Evolutionary conservation across 2,113 vertebrate species (phyloP).

Genomic region (Centrocercus urophasianus): DNA sequence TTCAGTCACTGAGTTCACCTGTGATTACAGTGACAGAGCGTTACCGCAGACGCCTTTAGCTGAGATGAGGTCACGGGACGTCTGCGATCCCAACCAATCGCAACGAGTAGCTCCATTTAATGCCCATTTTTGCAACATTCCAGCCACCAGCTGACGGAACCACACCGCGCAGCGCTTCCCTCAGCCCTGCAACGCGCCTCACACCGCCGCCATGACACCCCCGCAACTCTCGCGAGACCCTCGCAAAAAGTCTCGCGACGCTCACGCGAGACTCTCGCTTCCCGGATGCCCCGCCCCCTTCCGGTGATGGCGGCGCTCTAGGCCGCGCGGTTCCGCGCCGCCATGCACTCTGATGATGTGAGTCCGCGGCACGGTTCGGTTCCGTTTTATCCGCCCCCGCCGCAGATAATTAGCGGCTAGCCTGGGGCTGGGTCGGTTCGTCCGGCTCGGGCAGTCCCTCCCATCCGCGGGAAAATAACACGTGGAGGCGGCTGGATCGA

Average conservation of each 20-base stretch:
- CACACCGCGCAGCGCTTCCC: no score
- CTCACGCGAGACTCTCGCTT: background rate
- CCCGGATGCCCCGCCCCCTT: background rate
- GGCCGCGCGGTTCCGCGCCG: background rate
- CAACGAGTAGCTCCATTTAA: no score
- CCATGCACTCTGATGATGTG: slow-evolving; percentile 68
- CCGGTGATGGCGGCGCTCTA: background rate
- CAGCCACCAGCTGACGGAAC: no score
- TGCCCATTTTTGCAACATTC: no score
- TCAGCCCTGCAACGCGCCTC: no score
- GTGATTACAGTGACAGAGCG: rapidly evolving
- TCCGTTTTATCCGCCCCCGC: background rate
- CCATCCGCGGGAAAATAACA: background rate
- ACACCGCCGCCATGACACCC: no score
- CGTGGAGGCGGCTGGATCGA: background rate
- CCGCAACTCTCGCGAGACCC: no score
- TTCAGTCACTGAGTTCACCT: rapidly evolving
- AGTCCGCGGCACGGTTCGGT: background rate
- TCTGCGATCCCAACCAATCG: no score
- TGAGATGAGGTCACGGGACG: background rate
- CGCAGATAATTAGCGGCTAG: background rate
- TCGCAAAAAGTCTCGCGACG: background rate
- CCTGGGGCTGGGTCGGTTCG: no score
- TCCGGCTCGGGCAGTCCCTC: background rate
- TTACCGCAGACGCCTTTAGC: background rate